Percentiles rank a stretch among this genome's conserved stretches.
These are phyloP conservation scores for Boloria selene DNA, from an alignment of 2,888 invertebrate genomes.

Conservation along the genomic window DNA sequence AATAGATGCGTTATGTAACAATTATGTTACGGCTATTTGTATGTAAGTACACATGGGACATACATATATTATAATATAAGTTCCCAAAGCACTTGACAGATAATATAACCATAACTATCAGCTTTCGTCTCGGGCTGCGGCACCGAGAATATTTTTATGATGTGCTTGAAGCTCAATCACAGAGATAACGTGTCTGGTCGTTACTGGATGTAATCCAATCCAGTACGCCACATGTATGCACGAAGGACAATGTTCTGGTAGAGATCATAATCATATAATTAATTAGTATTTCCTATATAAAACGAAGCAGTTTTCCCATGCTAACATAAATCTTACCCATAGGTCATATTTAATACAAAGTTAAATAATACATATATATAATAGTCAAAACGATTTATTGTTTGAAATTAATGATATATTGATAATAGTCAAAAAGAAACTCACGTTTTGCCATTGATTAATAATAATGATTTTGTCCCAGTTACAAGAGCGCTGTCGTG, in stretches of 20 bases:
- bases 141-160: constrained; percentile 65
- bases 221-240: constrained; percentile 62
- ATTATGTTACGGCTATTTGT: constrained; percentile 3
- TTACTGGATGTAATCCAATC: constrained; percentile 66
- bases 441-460: constrained; percentile 62
- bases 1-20: background rate
- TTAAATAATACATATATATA: background rate
- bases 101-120: constrained; percentile 42
- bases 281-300: background rate
- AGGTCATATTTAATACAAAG: background rate
- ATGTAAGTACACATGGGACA: constrained; percentile 9
- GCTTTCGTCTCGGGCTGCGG: constrained; percentile 44
- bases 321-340: background rate
- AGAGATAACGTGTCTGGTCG: constrained; percentile 66
- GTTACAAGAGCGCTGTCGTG: constrained; percentile 54
- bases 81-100: constrained; percentile 51
- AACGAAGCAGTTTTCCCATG: background rate
- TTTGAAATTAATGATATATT: constrained; percentile 27
- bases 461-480: constrained; percentile 71
- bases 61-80: background rate
- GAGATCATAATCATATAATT: constrained; percentile 10
- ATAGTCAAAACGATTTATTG: constrained; percentile 17
- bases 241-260: constrained; percentile 41
- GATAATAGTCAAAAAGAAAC: constrained; percentile 38
- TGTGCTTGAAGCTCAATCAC: constrained; percentile 68